Evolutionary conservation across 2,797 vertebrate species (phyloP).

Genomic region (Molossus alvarezi): DNA sequence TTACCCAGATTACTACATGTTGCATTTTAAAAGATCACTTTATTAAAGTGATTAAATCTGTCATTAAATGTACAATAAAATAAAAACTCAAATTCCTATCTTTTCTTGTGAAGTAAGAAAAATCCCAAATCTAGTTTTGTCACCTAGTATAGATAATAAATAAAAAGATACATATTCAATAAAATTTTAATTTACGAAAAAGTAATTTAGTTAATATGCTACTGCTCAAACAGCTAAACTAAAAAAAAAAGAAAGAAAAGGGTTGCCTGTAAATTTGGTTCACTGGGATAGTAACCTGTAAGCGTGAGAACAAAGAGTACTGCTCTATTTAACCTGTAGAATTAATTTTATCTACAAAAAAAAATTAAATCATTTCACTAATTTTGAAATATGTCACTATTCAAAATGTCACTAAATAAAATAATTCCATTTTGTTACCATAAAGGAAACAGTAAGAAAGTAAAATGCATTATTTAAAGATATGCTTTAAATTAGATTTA

Average conservation of each 20-base stretch:
- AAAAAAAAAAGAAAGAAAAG: not conserved
- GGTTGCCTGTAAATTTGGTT: not conserved
- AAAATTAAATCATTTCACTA: conserved; percentile 65
- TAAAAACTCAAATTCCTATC: conserved; percentile 32
- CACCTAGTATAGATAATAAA: conserved; percentile 51
- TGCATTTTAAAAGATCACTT: conserved; percentile 58
- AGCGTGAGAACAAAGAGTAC: not conserved
- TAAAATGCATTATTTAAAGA: conserved; percentile 56
- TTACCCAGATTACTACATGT: not conserved
- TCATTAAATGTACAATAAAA: conserved; percentile 37
- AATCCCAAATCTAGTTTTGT: conserved; percentile 60
- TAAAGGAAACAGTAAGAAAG: conserved; percentile 60
- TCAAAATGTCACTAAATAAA: conserved; percentile 73
- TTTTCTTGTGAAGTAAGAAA: conserved; percentile 56
- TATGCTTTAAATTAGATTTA: conserved; percentile 78
- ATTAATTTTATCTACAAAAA: conserved; percentile 64
- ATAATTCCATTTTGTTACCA: conserved; percentile 51
- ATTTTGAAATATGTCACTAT: conserved; percentile 56
- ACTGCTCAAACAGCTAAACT: conserved; percentile 35
- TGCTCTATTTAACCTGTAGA: conserved; percentile 65
- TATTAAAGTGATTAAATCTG: not conserved
- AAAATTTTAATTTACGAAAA: conserved; percentile 58
- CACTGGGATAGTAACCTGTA: not conserved
- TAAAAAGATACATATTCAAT: conserved; percentile 23
- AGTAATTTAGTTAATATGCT: conserved; percentile 33